Conservation (phyloP, 2,888 invertebrate genomes). For the Calameuta idolon region DNA sequence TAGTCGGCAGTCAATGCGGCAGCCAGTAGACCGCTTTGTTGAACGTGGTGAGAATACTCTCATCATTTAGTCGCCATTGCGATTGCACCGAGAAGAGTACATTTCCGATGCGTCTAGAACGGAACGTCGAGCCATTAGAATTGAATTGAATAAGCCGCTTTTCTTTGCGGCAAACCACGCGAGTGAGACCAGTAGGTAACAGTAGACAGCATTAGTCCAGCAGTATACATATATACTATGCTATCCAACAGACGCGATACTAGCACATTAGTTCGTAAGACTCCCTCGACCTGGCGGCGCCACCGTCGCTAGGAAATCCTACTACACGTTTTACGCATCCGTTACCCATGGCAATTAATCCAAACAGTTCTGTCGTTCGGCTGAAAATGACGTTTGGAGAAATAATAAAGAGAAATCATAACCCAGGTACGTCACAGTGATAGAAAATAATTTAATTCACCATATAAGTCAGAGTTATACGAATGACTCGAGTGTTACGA, state of each 20-base stretch:
- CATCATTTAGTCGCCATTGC: constrained; percentile 39
- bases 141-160: constrained; percentile 49
- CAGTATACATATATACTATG: not conserved
- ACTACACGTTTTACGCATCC: not conserved
- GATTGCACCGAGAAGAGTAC: constrained; percentile 5
- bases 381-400: not conserved
- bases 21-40: not conserved
- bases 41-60: constrained; percentile 59
- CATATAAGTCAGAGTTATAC: not conserved
- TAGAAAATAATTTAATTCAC: not conserved
- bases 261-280: not conserved
- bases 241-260: not conserved
- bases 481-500: not conserved
- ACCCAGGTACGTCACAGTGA: not conserved
- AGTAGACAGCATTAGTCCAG: not conserved
- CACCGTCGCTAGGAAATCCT: not conserved
- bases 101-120: constrained; percentile 28
- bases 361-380: not conserved
- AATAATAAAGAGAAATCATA: not conserved
- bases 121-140: constrained; percentile 43
- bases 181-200: not conserved
- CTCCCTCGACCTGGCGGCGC: not conserved
- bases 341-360: not conserved
- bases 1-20: constrained; percentile 26
- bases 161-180: constrained; percentile 30